These are phyloP conservation scores for Bombyx huttoni DNA, from an alignment of 2,888 invertebrate genomes.

Conservation along the genomic window DNA sequence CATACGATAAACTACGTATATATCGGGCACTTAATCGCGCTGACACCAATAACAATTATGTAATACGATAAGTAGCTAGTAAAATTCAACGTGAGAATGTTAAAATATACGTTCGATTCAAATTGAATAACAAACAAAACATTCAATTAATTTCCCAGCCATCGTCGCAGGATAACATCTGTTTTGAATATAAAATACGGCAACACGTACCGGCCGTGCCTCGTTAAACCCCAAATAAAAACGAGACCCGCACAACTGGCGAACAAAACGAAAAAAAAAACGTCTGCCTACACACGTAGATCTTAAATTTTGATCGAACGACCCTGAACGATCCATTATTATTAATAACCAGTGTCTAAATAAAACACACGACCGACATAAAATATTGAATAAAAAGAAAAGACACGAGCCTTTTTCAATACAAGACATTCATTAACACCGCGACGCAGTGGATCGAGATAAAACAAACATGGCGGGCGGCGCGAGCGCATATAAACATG, in stretches of 20 bases:
- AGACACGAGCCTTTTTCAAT: constrained; percentile 48
- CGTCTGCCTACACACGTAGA: constrained; percentile 41
- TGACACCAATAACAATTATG: constrained; percentile 13
- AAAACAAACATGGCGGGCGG: constrained; percentile 70
- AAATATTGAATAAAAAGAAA: constrained; percentile 42
- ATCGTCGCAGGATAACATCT: constrained; percentile 58
- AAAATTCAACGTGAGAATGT: constrained; percentile 42
- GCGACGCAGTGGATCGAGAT: constrained; percentile 61
- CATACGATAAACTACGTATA: constrained; percentile 15
- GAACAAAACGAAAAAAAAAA: constrained; percentile 56
- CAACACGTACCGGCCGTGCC: constrained; percentile 40
- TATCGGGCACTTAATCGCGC: constrained; percentile 12
- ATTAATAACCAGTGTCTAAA: constrained; percentile 69
- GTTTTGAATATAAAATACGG: constrained; percentile 66
- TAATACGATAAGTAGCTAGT: constrained; percentile 12
- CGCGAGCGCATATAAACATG: constrained; percentile 63
- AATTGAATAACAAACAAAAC: constrained; percentile 55
- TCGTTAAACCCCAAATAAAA: constrained; percentile 54
- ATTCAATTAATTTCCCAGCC: constrained; percentile 61
- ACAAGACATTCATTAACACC: constrained; percentile 69
- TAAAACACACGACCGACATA: constrained; percentile 55
- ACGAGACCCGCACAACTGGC: constrained; percentile 51
- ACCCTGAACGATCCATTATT: constrained; percentile 61
- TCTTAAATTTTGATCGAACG: constrained; percentile 66
- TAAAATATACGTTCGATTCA: constrained; percentile 51